Evolutionary conservation across 2,113 vertebrate genomes (phyloP).

Genomic region (Tautogolabrus adspersus): DNA sequence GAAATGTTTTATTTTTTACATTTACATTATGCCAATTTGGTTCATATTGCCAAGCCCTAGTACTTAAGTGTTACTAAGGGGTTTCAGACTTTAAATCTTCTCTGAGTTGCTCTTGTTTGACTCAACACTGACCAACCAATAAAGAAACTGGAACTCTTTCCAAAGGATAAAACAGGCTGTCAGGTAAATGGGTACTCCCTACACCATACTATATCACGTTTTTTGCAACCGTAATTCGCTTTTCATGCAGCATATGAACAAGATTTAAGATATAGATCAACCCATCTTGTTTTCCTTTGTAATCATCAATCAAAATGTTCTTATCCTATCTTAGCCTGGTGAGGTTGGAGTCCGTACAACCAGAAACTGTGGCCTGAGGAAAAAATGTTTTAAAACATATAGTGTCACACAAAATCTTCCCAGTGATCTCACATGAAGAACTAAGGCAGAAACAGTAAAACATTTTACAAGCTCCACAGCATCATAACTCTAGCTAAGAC

Average conservation of each 20-base stretch:
- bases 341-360: constrained; percentile 7
- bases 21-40: no score
- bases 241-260: constrained; percentile 26
- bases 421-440: constrained; percentile 36
- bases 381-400: constrained; percentile 5
- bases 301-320: constrained; percentile 30
- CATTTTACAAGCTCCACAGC: constrained; percentile 44
- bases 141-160: constrained; percentile 9
- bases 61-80: no score
- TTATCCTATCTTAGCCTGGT: constrained; percentile 29
- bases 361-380: constrained; percentile 22
- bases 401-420: constrained; percentile 21
- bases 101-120: background rate
- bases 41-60: no score
- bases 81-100: background rate
- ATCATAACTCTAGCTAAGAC: constrained; percentile 56
- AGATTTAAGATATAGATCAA: constrained; percentile 35
- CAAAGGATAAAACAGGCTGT: constrained; percentile 9
- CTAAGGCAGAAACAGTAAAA: constrained; percentile 49
- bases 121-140: background rate
- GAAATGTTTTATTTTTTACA: no score
- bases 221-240: constrained; percentile 37
- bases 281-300: constrained; percentile 14
- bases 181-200: constrained; percentile 7
- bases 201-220: constrained; percentile 13